phyloP scores from a whole-genome alignment of 2,113 vertebrate genomes.

The Pterocles orientalis region DNA sequence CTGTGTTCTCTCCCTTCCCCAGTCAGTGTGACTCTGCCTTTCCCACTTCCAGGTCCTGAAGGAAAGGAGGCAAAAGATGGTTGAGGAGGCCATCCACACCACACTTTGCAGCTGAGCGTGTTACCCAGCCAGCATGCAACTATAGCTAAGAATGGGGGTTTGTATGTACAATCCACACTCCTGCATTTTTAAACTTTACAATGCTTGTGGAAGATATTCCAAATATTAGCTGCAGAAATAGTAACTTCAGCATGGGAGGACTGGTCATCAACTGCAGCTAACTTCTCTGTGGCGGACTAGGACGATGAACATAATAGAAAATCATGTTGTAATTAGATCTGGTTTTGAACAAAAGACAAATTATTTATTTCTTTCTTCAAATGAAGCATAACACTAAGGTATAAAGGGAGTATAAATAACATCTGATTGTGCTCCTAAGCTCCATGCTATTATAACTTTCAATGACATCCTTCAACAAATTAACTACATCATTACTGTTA shows the following conservation, averaged over 20 bases:
- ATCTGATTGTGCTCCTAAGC: slow-evolving; percentile 69
- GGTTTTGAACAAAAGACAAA: slow-evolving; percentile 66
- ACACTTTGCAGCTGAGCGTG: neutral
- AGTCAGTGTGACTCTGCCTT: neutral
- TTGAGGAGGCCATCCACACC: neutral
- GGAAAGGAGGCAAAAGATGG: neutral
- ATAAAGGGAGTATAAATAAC: slow-evolving; percentile 61
- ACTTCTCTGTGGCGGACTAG: neutral
- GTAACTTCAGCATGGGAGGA: neutral
- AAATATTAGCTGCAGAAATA: neutral
- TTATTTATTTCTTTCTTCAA: slow-evolving; percentile 64
- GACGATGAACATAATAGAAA: neutral
- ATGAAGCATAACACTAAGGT: slow-evolving; percentile 53
- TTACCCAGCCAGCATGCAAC: neutral
- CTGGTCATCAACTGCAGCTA: neutral
- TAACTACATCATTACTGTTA: slow-evolving; percentile 67
- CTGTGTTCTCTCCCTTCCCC: neutral
- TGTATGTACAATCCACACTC: neutral
- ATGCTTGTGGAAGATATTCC: neutral
- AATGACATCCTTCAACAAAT: slow-evolving; percentile 70
- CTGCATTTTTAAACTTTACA: neutral
- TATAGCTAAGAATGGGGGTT: neutral
- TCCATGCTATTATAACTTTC: slow-evolving; percentile 66
- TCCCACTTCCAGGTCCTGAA: neutral
- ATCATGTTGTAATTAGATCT: slow-evolving; percentile 26